These are phyloP conservation scores for Aphelinus certus DNA, from an alignment of 1,140 invertebrate genomes.

Conservation along the genomic window DNA sequence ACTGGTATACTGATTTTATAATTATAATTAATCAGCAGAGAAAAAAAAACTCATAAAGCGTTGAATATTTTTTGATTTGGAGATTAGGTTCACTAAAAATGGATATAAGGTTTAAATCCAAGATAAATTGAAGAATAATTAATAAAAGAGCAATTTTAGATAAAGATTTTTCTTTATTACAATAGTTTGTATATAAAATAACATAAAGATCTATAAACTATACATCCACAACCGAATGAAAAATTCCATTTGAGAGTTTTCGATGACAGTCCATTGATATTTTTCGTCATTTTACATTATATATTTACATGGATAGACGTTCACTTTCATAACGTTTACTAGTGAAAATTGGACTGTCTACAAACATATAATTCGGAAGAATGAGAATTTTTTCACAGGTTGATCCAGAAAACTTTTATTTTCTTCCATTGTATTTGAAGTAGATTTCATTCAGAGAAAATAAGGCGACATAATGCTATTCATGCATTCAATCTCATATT, in stretches of 20 bases:
- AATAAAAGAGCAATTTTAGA: constrained; percentile 17
- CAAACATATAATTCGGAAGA: constrained; percentile 45
- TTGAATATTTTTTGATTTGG: too few species aligned
- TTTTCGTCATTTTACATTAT: constrained; percentile 31
- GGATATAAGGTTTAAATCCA: too few species aligned
- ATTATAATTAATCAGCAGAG: too few species aligned
- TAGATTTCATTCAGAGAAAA: constrained; percentile 1
- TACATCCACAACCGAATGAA: constrained; percentile 62
- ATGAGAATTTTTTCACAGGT: constrained; percentile 36
- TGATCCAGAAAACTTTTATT: constrained; percentile 23
- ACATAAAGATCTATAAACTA: constrained; percentile 63
- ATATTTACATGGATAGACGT: constrained; percentile 37
- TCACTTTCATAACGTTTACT: constrained; percentile 46
- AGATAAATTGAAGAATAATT: too few species aligned
- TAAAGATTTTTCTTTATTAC: constrained; percentile 51
- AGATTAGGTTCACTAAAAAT: too few species aligned
- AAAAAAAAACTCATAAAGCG: too few species aligned
- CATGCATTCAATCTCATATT: constrained; percentile 50
- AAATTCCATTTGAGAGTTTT: constrained; percentile 48
- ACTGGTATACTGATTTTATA: too few species aligned
- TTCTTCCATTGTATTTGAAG: constrained; percentile 10
- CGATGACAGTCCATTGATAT: constrained; percentile 28
- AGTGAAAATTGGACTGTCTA: constrained; percentile 44
- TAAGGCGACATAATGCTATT: constrained; percentile 31
- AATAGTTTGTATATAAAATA: constrained; percentile 59